These are phyloP conservation scores for Anaspis maculata DNA, from an alignment of 2,888 invertebrate genomes.

Conservation along the genomic window DNA sequence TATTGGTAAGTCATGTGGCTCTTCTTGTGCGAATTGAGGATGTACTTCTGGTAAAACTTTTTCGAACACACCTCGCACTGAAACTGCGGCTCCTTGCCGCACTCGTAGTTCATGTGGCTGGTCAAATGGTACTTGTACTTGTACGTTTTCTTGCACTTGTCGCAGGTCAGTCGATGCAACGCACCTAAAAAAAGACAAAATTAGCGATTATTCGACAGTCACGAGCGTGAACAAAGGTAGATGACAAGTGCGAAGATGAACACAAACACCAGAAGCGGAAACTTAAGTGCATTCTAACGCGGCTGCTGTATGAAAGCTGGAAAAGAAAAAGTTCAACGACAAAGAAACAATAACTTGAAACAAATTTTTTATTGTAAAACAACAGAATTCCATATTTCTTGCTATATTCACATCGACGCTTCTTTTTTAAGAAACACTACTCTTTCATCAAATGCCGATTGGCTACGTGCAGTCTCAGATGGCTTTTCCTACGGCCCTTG, in stretches of 20 bases:
- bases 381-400: too few relatives aligned
- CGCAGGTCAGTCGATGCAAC: constrained; percentile 44
- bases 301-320: too few relatives aligned
- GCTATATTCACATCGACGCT: too few relatives aligned
- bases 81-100: constrained; percentile 57
- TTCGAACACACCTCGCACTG: constrained; percentile 54
- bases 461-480: constrained; percentile 14
- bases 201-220: constrained; percentile 4
- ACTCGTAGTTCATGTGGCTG: constrained; percentile 62
- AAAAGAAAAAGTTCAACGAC: too few relatives aligned
- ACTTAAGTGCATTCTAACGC: too few relatives aligned
- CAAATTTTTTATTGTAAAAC: too few relatives aligned
- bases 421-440: too few relatives aligned
- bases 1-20: constrained; percentile 29
- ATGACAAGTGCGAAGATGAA: too few relatives aligned
- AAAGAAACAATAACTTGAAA: too few relatives aligned
- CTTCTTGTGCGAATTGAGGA: constrained; percentile 50
- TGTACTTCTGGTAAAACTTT: constrained; percentile 62
- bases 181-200: constrained; percentile 23
- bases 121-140: constrained; percentile 53
- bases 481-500: constrained; percentile 13
- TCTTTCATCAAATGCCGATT: constrained; percentile 11
- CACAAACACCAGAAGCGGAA: constrained; percentile 1
- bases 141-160: constrained; percentile 48
- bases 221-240: background rate